phyloP scores from a whole-genome alignment of 2,888 invertebrate genomes.

The Lypha dubia region DNA sequence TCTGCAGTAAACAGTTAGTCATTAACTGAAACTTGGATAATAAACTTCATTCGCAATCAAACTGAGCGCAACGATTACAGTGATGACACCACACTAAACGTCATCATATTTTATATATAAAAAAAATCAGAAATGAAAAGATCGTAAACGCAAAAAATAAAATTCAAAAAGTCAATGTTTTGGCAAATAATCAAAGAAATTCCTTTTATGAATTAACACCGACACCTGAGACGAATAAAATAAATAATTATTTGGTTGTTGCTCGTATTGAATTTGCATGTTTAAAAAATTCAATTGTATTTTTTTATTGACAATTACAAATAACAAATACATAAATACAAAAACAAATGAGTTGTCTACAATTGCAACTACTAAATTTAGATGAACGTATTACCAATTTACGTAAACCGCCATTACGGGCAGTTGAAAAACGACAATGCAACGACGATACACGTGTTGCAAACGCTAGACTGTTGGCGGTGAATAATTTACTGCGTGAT shows the following conservation, averaged over 20 bases:
- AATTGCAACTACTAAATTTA: conserved; percentile 77
- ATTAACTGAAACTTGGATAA: conserved; percentile 57
- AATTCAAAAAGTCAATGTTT: conserved; percentile 64
- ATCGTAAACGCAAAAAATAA: conserved; percentile 26
- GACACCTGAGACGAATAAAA: conserved; percentile 63
- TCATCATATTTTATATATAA: conserved; percentile 21
- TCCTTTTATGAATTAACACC: conserved; percentile 65
- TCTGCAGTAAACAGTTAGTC: conserved; percentile 64
- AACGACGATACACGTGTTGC: conserved; percentile 46
- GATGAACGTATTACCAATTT: conserved; percentile 73
- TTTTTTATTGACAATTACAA: conserved; percentile 39
- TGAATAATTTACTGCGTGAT: conserved; percentile 66
- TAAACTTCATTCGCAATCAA: conserved; percentile 33
- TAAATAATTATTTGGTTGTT: conserved; percentile 24
- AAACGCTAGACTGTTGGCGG: conserved; percentile 42
- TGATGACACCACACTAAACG: conserved; percentile 11
- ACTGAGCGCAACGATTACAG: conserved; percentile 8
- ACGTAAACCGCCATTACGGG: conserved; percentile 64
- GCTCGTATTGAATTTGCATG: conserved; percentile 22
- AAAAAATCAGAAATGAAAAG: conserved; percentile 21
- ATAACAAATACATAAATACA: conserved; percentile 27
- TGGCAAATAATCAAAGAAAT: conserved; percentile 69
- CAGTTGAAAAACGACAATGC: conserved; percentile 29
- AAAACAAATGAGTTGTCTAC: conserved; percentile 76
- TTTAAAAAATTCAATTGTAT: conserved; percentile 51